phyloP scores from a whole-genome alignment of 2,888 invertebrate genomes.

The Pristionchus japonicus region DNA sequence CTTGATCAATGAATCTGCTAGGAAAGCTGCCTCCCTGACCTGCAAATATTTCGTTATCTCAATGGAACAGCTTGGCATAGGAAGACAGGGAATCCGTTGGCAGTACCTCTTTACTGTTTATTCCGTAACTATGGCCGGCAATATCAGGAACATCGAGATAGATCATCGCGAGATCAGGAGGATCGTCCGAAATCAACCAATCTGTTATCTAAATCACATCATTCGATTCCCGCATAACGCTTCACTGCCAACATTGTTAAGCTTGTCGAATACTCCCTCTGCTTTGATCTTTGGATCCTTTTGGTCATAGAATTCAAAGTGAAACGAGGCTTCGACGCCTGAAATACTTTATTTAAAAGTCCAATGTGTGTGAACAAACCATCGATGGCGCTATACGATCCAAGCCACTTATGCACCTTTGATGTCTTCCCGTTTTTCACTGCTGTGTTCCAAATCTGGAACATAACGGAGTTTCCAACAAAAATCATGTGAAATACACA shows the following conservation, averaged over 20 bases:
- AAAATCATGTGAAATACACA: not conserved
- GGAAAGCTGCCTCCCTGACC: not conserved
- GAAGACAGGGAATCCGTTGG: not conserved
- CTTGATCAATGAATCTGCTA: not conserved
- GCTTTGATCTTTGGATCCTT: too few relatives aligned
- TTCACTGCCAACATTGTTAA: not conserved
- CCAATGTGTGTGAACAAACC: not conserved
- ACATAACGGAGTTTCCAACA: not conserved
- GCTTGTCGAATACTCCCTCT: too few relatives aligned
- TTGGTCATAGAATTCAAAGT: not conserved
- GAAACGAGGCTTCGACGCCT: slow-evolving; percentile 22
- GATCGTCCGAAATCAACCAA: not conserved
- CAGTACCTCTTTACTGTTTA: not conserved
- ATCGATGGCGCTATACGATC: slow-evolving; percentile 6
- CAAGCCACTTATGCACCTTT: slow-evolving; percentile 1
- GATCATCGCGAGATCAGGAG: slow-evolving; percentile 38
- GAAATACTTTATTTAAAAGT: not conserved
- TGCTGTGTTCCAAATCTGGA: slow-evolving; percentile 39
- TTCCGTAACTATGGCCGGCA: not conserved
- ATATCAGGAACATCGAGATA: slow-evolving; percentile 20
- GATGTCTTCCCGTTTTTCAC: slow-evolving; percentile 29
- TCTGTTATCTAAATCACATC: not conserved
- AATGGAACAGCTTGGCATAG: not conserved
- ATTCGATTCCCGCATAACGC: not conserved
- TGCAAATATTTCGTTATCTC: not conserved